Base-by-base conservation (phyloP, 2,113 vertebrate species). In the Vicugna pacos region DNA sequence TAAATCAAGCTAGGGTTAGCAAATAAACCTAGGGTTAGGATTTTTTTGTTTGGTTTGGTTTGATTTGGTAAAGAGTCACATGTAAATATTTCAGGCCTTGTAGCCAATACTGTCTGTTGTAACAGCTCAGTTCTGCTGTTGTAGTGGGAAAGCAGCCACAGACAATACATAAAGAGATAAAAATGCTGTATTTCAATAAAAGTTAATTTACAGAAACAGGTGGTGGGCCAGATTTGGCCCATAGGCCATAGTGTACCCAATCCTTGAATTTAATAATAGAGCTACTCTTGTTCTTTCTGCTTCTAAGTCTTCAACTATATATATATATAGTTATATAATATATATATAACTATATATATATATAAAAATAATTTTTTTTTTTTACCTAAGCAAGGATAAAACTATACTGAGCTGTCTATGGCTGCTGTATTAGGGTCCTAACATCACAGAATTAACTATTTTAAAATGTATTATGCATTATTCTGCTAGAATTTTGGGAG, bases 401-500 rank as follows among this genome's bases (percentile, higher is more conserved):
- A 65, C 50, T 60, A 8, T 91, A 88, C 48, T 91, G 46, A 89
- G 81, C 58, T 75, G 15, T 89, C 38, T 35, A 0, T 94, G 64
- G 54, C 70, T 89, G 15, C 91, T 24, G 20, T 42, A 32, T 97
- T 75, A 67, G 16, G 16, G 5, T 84, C 35, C 38, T 46, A 58
- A 28, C 69, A 58, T 83, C 54, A 77, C 24, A 79, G 48, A 91
- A 56, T 54, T 38, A 79, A 77, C 79, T 32, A 28, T 64, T 93
- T 97, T 85, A 77, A 86, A 79, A 81, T 28, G 50, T 87, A 22
- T 13, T 62, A 2, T 80, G 42, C 24, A 62, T 56, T 62, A 30
- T 85, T 97, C 60, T 94, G 28, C 48, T 65, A 48, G 26, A 91
- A 82, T 90, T 97, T 38, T 79, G 42, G 32, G 26, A 70, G 67